Evolutionary conservation across 2,113 vertebrate species (phyloP).

Genomic region (Trichomycterus rosablanca): DNA sequence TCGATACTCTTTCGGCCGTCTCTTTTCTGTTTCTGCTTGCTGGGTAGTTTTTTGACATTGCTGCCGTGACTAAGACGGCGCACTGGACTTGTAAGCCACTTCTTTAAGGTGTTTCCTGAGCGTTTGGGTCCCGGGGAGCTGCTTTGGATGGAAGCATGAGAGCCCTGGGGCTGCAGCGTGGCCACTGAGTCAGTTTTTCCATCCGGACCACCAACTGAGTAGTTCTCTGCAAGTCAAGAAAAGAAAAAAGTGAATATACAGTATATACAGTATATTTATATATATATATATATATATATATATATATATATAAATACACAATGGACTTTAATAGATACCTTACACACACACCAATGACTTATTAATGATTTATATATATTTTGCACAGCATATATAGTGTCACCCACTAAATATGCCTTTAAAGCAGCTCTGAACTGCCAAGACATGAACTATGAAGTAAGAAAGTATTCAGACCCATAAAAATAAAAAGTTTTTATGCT

Average conservation of each 20-base stretch:
- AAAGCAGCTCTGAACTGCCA: too few relatives aligned
- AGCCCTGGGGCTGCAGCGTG: slow-evolving; percentile 86
- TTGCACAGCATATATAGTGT: too few relatives aligned
- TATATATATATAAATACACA: too few relatives aligned
- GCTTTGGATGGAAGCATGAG: slow-evolving; percentile 85
- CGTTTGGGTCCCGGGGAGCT: slow-evolving; percentile 91
- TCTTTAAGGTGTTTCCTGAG: slow-evolving; percentile 92
- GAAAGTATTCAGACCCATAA: too few relatives aligned
- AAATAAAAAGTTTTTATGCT: too few relatives aligned
- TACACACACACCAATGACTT: too few relatives aligned
- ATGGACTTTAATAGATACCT: too few relatives aligned
- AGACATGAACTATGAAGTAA: too few relatives aligned
- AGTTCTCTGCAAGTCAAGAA: slow-evolving; percentile 70
- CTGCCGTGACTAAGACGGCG: slow-evolving; percentile 90
- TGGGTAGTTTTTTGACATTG: slow-evolving; percentile 82
- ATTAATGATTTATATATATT: too few relatives aligned
- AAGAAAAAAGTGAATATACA: background rate
- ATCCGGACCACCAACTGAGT: slow-evolving; percentile 75
- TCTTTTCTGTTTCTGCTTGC: slow-evolving; percentile 77
- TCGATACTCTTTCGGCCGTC: slow-evolving; percentile 86
- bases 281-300: too few relatives aligned
- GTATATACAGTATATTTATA: background rate
- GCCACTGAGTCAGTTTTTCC: slow-evolving; percentile 90
- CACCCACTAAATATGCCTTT: too few relatives aligned
- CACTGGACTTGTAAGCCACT: slow-evolving; percentile 93